phyloP scores from a whole-genome alignment of 2,113 vertebrate genomes.

The Syngnathoides biaculeatus region DNA sequence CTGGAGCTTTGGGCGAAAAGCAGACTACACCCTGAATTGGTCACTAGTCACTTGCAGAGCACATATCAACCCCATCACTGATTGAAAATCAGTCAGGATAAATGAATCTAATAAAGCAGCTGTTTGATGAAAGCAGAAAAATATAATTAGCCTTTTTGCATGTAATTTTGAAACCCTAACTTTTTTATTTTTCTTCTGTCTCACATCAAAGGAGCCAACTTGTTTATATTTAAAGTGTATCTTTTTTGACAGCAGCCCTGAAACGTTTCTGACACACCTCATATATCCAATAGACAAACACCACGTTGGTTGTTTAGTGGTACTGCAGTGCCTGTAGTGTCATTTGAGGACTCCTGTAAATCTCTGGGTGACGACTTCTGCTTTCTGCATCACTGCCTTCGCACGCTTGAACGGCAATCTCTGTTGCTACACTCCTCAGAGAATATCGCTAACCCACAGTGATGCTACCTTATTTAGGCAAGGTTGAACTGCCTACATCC shows the following conservation, averaged over 20 bases:
- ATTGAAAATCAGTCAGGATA: too few species aligned
- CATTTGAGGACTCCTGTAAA: slow-evolving; percentile 49
- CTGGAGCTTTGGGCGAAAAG: too few species aligned
- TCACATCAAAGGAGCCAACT: background rate
- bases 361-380: slow-evolving; percentile 43
- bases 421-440: slow-evolving; percentile 6
- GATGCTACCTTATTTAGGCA: slow-evolving; percentile 6
- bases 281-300: background rate
- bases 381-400: slow-evolving; percentile 37
- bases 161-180: too few species aligned
- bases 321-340: slow-evolving; percentile 49
- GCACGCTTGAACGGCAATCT: slow-evolving; percentile 16
- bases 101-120: background rate
- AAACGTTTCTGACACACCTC: background rate
- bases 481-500: slow-evolving; percentile 32
- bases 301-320: background rate
- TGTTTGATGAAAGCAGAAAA: background rate
- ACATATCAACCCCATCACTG: too few species aligned
- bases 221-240: background rate
- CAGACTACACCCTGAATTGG: too few species aligned
- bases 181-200: too few species aligned
- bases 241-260: background rate
- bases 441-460: background rate
- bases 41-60: too few species aligned
- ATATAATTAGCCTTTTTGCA: background rate